Evolutionary conservation across 2,797 vertebrate genomes (phyloP).

Genomic region (Tragelaphus eurycerus): DNA sequence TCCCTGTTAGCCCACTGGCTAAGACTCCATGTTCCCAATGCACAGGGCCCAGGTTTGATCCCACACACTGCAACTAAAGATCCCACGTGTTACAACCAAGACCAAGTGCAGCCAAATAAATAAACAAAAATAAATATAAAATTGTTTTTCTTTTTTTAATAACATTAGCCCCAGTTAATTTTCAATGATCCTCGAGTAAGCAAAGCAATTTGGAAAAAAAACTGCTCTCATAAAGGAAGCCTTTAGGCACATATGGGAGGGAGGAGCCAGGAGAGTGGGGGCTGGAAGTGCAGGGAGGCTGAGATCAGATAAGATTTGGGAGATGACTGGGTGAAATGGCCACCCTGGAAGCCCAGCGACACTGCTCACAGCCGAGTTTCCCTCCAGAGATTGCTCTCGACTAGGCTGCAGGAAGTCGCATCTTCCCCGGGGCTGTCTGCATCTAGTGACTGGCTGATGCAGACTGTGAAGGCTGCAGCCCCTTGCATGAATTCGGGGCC

Average conservation of each 20-base stretch:
- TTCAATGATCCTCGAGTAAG: neutral
- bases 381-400: neutral
- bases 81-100: neutral
- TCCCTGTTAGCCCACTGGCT: neutral
- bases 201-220: neutral
- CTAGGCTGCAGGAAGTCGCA: neutral
- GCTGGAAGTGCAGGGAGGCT: neutral
- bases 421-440: neutral
- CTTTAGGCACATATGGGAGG: rapidly evolving
- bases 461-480: neutral
- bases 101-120: neutral
- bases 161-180: neutral
- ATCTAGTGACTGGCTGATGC: neutral
- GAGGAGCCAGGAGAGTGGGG: too few species aligned
- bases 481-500: neutral
- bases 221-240: neutral
- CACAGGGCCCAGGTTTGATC: neutral
- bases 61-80: neutral
- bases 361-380: neutral
- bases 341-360: neutral
- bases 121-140: neutral
- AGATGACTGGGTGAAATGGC: neutral
- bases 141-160: neutral
- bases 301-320: neutral
- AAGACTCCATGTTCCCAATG: neutral